Conservation (phyloP, 2,888 invertebrate genomes). For the Microctonus aethiopoides region DNA sequence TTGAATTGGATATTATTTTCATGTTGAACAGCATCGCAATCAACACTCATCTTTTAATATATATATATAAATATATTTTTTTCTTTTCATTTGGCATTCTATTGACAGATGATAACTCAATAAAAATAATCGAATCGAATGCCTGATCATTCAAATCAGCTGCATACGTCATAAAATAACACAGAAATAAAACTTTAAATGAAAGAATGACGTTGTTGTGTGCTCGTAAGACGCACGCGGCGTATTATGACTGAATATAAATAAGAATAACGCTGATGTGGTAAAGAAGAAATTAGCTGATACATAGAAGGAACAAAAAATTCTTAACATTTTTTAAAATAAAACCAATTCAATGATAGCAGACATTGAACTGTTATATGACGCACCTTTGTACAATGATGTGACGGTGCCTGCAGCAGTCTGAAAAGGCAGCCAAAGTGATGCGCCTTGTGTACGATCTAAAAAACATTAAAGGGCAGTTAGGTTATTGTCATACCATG, state of each 20-base stretch:
- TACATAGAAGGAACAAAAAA: neutral
- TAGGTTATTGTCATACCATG: slow-evolving; percentile 4
- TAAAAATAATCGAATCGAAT: too few relatives aligned
- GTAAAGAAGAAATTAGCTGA: neutral
- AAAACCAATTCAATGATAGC: slow-evolving; percentile 20
- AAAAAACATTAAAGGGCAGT: slow-evolving; percentile 44
- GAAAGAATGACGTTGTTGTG: neutral
- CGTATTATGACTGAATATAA: neutral
- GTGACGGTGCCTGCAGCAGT: slow-evolving; percentile 83
- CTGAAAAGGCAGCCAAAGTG: slow-evolving; percentile 81
- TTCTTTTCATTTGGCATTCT: too few relatives aligned
- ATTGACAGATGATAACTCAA: too few relatives aligned
- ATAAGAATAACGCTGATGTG: neutral
- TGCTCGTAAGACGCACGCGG: neutral
- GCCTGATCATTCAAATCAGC: neutral
- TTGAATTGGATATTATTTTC: neutral
- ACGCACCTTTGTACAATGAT: slow-evolving; percentile 79
- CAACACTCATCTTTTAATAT: too few relatives aligned
- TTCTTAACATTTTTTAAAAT: neutral
- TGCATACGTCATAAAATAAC: slow-evolving; percentile 7
- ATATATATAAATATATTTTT: too few relatives aligned
- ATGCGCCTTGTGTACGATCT: slow-evolving; percentile 76
- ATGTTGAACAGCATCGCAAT: neutral
- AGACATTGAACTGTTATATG: slow-evolving; percentile 29
- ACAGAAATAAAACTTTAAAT: neutral